A percentile compares a stretch with the other conserved stretches of the same genome.
These are phyloP conservation scores for Caenorhabditis latens DNA, from an alignment of 1,140 invertebrate genomes.

Conservation along the genomic window DNA sequence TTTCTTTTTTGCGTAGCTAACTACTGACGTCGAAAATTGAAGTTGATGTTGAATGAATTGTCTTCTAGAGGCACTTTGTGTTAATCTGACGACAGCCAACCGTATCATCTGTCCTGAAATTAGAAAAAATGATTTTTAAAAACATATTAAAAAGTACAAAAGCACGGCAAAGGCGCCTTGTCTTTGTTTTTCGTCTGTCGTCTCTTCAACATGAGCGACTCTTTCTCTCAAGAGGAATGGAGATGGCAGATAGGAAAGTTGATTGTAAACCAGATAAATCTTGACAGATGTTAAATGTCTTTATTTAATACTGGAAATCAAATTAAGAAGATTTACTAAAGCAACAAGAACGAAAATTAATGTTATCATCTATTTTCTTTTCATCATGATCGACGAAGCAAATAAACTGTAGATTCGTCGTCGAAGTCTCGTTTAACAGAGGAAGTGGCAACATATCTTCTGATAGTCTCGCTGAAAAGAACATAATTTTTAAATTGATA, in stretches of 20 bases:
- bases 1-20: slow-evolving; percentile 9
- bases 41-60: neutral
- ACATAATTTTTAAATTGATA: neutral
- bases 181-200: slow-evolving; percentile 1
- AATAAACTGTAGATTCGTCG: slow-evolving; percentile 10
- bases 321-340: neutral
- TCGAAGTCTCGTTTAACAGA: neutral
- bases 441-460: neutral
- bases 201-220: neutral
- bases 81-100: neutral
- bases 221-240: neutral
- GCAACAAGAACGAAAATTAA: neutral
- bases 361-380: neutral
- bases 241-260: too few species aligned
- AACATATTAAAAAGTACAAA: neutral
- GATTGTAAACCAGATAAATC: too few species aligned
- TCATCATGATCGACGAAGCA: neutral
- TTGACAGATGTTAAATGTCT: too few species aligned
- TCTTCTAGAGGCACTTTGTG: neutral
- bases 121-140: neutral
- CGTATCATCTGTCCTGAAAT: neutral
- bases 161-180: neutral
- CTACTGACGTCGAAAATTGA: neutral
- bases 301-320: too few species aligned
- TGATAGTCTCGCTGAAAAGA: slow-evolving; percentile 32